Evolutionary conservation across 2,888 invertebrate species (phyloP).

Genomic region (Drosophila birchii): DNA sequence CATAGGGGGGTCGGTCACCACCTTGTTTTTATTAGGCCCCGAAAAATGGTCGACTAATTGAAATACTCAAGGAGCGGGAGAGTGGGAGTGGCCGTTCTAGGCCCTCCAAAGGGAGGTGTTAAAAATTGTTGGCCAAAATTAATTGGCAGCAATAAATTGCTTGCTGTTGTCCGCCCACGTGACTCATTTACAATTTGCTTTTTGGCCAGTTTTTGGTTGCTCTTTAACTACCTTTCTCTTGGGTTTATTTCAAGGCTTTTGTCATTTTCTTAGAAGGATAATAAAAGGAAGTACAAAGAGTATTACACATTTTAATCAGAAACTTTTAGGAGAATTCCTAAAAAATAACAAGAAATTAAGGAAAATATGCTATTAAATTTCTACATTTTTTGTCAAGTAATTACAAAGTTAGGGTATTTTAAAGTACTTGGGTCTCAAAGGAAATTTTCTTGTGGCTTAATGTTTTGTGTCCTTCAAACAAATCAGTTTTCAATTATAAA

Average conservation of each 20-base stretch:
- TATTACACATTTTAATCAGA: too few relatives aligned
- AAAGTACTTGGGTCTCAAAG: slow-evolving; percentile 1
- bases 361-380: neutral
- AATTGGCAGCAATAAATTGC: slow-evolving; percentile 73
- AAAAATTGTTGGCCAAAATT: slow-evolving; percentile 67
- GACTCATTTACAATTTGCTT: slow-evolving; percentile 51
- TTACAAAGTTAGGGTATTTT: neutral
- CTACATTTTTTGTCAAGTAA: neutral
- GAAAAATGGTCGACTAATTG: slow-evolving; percentile 64
- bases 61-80: slow-evolving; percentile 53
- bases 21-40: slow-evolving; percentile 50
- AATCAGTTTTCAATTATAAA: slow-evolving; percentile 74
- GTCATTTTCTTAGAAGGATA: neutral
- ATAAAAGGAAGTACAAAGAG: too few relatives aligned
- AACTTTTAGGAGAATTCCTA: too few relatives aligned
- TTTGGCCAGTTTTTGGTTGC: slow-evolving; percentile 42
- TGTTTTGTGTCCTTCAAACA: slow-evolving; percentile 42
- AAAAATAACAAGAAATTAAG: too few relatives aligned
- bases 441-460: neutral
- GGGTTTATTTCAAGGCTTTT: neutral
- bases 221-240: neutral
- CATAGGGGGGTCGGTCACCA: slow-evolving; percentile 16
- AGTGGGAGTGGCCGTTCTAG: slow-evolving; percentile 1
- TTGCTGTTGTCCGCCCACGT: slow-evolving; percentile 42
- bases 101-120: slow-evolving; percentile 33